Evolutionary conservation across 2,113 vertebrate genomes (phyloP).

Genomic region (Microcebus lehilahytsara): DNA sequence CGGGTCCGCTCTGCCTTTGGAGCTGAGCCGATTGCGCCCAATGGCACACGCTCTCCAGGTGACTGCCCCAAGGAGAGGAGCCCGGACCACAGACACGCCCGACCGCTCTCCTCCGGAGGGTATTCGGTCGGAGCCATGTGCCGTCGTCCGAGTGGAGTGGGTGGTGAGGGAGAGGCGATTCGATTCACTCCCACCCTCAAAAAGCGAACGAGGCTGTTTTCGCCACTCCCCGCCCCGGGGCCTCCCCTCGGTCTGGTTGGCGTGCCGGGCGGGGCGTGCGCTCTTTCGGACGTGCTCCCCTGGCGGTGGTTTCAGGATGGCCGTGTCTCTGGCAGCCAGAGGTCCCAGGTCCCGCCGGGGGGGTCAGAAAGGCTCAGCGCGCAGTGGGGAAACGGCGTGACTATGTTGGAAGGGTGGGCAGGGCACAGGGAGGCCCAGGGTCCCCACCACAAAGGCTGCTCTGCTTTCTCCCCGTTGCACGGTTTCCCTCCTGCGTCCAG

Average conservation of each 20-base stretch:
- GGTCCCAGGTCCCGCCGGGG: not conserved
- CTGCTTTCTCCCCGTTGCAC: no score
- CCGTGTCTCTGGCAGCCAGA: not conserved
- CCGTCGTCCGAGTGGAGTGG: not conserved
- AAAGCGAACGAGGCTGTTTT: not conserved
- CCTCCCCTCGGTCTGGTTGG: not conserved
- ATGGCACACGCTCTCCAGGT: conserved; percentile 2
- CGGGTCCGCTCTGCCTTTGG: not conserved
- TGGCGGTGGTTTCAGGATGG: not conserved
- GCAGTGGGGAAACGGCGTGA: no score
- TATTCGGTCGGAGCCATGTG: not conserved
- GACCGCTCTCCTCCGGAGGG: not conserved
- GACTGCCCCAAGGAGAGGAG: not conserved
- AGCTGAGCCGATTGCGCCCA: conserved; percentile 32
- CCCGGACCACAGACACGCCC: conserved; percentile 12
- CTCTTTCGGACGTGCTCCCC: not conserved
- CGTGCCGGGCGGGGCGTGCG: rapidly evolving
- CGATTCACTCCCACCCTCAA: not conserved
- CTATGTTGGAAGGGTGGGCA: not conserved
- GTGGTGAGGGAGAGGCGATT: not conserved
- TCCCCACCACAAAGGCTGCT: no score
- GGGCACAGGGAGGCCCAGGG: not conserved
- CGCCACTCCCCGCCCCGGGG: no score
- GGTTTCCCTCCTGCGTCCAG: no score
- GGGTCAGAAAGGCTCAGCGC: no score